Base-by-base conservation (phyloP, 1,140 invertebrate genomes). In the Zaprionus gabonicus region DNA sequence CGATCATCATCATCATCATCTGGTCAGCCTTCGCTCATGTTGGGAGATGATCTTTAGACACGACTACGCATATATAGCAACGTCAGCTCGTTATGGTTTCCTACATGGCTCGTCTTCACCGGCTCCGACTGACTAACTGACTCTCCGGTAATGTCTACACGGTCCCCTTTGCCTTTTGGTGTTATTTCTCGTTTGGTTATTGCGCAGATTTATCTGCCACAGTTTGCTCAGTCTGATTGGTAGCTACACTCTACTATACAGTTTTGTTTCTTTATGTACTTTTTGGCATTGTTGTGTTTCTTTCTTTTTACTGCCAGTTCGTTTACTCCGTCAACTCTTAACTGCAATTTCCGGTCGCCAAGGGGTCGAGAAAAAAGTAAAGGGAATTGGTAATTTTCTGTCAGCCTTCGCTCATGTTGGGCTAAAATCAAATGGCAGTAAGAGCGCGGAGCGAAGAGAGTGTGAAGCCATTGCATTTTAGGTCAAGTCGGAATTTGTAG, bases 81-180 rank as follows among this genome's bases (percentile, higher is more conserved):
- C 76, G 59, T 64, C 41, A 71, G 80, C 83, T 87, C 80, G 84
- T 87, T 87, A 83, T 88, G 73, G 73, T 81, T 84, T 90, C 78
- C 84, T 71, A 72, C 60, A 75, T 64, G 65, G 28, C 34, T 70
- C 38, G 46, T 55, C 44, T 60, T 55, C n/a, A 36, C 41, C 25
- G 41, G 10, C 25, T 28, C 38, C 34, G 23, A 41, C 38, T 41
- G 38, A 41, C 38, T 41, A 46, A 17, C 41, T 7, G 41, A 46
- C 41, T 9, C 41, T 10, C 38, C 49, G 59, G 57, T 44, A 62
- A 49, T 76, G 58, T 62, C 49, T 68, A 69, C 76, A 71, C 62
- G 70, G 31, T 67, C 63, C n/a, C 66, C 70, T 49, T 73, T 73
- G 63, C 70, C 57, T 59, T 71, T 82, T 63, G 60, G 62, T 79